Percentiles rank a stretch among this genome's conserved stretches.
These are phyloP conservation scores for Agonopterix subpropinquella DNA, from an alignment of 2,888 invertebrate species.

Conservation along the genomic window DNA sequence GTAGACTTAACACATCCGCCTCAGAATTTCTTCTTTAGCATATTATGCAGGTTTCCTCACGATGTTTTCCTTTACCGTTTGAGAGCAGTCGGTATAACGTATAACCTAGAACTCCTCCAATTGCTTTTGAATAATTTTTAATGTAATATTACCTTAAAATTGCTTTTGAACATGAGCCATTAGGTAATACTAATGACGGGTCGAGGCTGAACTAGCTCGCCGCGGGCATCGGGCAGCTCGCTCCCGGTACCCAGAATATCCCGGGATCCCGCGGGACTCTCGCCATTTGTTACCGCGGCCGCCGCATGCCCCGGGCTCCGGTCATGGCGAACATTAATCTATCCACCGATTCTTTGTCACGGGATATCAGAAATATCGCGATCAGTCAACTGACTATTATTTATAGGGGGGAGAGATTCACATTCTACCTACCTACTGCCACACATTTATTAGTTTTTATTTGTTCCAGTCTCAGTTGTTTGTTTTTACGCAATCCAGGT, in stretches of 20 bases:
- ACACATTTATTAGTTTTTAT: too few species aligned
- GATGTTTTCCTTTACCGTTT: too few species aligned
- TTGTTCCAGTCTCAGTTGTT: too few species aligned
- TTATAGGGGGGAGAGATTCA: slow-evolving; percentile 15
- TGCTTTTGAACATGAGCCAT: slow-evolving; percentile 25
- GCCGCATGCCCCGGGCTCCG: slow-evolving; percentile 6
- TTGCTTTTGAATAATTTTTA: too few species aligned
- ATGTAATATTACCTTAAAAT: too few species aligned
- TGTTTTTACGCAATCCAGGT: too few species aligned
- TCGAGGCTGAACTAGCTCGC: slow-evolving; percentile 14
- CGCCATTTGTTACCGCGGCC: slow-evolving; percentile 41
- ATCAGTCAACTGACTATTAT: slow-evolving; percentile 39
- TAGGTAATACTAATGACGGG: slow-evolving; percentile 38
- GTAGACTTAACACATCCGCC: too few species aligned
- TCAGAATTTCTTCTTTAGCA: too few species aligned
- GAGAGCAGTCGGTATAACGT: too few species aligned
- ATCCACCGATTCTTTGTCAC: slow-evolving; percentile 46
- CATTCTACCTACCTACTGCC: too few species aligned
- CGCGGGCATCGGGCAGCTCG: neutral
- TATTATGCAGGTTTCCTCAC: too few species aligned
- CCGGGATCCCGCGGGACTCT: slow-evolving; percentile 32
- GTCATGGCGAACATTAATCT: slow-evolving; percentile 32
- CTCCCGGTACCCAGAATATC: slow-evolving; percentile 17
- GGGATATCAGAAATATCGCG: slow-evolving; percentile 37
- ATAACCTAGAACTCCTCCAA: too few species aligned